phyloP scores from a whole-genome alignment of 2,888 invertebrate species.

The Sepiola atlantica region DNA sequence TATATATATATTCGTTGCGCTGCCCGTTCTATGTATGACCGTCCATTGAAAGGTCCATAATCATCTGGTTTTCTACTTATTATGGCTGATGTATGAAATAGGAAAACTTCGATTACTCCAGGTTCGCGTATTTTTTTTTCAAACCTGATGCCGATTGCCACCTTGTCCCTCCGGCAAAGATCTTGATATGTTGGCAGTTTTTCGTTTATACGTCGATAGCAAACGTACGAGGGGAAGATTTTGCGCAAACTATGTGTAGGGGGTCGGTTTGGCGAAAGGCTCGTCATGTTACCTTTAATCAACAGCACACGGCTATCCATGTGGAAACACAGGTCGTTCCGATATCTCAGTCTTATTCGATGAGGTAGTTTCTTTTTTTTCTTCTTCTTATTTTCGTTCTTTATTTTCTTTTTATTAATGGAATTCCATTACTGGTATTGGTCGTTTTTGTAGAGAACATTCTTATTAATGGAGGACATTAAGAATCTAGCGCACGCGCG shows the following conservation, averaged over 20 bases:
- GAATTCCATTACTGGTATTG: conserved; percentile 32
- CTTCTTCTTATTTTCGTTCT: too few species aligned
- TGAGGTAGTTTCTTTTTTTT: background rate
- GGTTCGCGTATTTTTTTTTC: background rate
- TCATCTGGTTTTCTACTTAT: background rate
- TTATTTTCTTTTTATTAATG: background rate
- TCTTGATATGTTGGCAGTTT: conserved; percentile 20
- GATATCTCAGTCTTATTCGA: background rate
- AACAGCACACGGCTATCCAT: background rate
- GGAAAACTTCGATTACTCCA: background rate
- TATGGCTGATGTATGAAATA: background rate
- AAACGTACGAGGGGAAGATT: background rate
- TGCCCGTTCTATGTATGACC: background rate
- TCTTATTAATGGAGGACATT: conserved; percentile 8
- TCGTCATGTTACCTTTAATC: background rate
- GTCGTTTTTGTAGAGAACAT: background rate
- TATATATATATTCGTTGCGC: background rate
- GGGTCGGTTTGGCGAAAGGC: background rate
- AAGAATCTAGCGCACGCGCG: background rate
- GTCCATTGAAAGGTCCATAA: background rate
- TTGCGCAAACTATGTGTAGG: background rate
- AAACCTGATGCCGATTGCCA: conserved; percentile 11
- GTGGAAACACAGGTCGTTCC: background rate
- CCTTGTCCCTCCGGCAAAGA: conserved; percentile 6
- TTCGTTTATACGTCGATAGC: background rate